Conservation (phyloP, 2,113 vertebrate genomes). For the Rhinoptilus africanus region DNA sequence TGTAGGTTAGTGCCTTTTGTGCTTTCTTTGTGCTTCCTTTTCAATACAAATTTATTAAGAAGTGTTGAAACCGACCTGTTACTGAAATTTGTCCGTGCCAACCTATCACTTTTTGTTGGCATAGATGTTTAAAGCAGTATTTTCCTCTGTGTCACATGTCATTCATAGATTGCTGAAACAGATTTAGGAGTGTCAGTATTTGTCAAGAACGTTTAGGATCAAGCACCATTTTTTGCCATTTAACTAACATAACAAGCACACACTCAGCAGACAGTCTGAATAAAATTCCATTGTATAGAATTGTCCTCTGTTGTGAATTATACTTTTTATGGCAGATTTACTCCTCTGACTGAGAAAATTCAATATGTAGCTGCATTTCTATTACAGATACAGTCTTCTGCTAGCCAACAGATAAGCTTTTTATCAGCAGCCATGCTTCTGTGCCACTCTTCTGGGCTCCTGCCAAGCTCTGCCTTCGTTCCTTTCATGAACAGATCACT, state of each 20-base stretch:
- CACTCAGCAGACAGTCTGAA: neutral
- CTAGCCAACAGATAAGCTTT: constrained; percentile 51
- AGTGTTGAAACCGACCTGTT: neutral
- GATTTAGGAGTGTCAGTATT: neutral
- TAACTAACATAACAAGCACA: neutral
- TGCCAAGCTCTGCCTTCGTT: constrained; percentile 4
- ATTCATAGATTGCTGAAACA: neutral
- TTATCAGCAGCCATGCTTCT: constrained; percentile 35
- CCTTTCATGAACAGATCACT: constrained; percentile 11
- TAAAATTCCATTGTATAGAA: neutral
- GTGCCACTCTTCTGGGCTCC: neutral
- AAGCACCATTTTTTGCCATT: neutral
- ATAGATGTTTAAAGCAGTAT: neutral
- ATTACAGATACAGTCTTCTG: constrained; percentile 34
- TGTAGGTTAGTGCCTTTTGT: neutral
- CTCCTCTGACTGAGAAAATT: constrained; percentile 13
- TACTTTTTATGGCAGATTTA: constrained; percentile 24
- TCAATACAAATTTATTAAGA: neutral
- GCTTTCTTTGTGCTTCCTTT: neutral
- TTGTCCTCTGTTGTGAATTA: neutral
- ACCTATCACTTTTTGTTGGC: neutral
- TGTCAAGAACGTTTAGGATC: neutral
- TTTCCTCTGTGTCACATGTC: neutral
- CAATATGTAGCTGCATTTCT: constrained; percentile 3
- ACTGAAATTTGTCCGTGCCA: neutral